phyloP scores from a whole-genome alignment of 2,113 vertebrate genomes.

The Tiliqua scincoides region DNA sequence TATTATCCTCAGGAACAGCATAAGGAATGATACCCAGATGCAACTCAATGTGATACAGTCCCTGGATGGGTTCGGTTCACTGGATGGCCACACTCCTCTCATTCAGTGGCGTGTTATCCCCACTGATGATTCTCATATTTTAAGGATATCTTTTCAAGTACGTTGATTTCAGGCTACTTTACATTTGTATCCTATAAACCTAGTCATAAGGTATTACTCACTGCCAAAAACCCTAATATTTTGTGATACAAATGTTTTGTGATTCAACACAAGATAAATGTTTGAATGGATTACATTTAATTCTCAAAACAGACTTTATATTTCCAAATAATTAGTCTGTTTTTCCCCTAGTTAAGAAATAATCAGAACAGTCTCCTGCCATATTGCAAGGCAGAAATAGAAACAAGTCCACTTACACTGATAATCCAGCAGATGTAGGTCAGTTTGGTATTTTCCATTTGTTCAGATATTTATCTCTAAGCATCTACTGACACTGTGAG shows the following conservation, averaged over 20 bases:
- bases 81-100: not conserved
- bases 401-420: slow-evolving; percentile 73
- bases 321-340: slow-evolving; percentile 12
- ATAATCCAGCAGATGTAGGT: slow-evolving; percentile 82
- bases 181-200: not conserved
- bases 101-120: too few relatives aligned
- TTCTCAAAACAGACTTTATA: slow-evolving; percentile 44
- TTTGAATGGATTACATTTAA: slow-evolving; percentile 32
- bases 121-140: too few relatives aligned
- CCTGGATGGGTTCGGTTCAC: not conserved
- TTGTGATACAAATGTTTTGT: not conserved
- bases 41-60: not conserved
- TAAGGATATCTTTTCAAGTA: not conserved
- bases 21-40: not conserved
- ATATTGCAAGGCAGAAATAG: slow-evolving; percentile 62
- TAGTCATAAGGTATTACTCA: not conserved
- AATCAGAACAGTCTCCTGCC: slow-evolving; percentile 47
- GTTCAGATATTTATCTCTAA: slow-evolving; percentile 70
- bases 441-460: slow-evolving; percentile 77
- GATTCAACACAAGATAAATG: not conserved
- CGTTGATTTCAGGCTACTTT: not conserved
- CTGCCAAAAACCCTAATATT: not conserved
- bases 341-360: slow-evolving; percentile 37
- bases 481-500: slow-evolving; percentile 55
- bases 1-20: not conserved